Evolutionary conservation across 2,797 vertebrate species (phyloP), one percentile per base, ranked within the genome.

Genomic region (Acanthornis magna): DNA sequence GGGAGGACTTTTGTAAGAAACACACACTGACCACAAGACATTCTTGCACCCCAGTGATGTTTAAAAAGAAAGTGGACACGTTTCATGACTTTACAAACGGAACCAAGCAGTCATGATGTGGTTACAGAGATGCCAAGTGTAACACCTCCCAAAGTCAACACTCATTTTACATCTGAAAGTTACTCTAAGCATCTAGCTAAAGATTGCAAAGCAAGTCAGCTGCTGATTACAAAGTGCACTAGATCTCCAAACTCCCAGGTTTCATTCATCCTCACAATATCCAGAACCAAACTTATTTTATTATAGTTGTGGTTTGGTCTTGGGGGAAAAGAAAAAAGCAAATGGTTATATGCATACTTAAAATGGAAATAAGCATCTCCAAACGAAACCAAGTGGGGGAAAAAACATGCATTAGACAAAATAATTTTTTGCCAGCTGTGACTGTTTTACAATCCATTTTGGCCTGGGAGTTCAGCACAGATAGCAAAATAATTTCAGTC

Each of bases 131-230:
- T 34, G 43, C 16, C 22, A 78, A 26, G 29, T 34, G 0, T 26
- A 85, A 60, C 8, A 32, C 11, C 40, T 73, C 23, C 34, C 34
- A 70, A 89, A 83, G 34, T 11, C 50, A 93, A 79, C 8, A 47
- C 2, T 43, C 10, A 36, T 18, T 80, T 22, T 30, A 19, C 3
- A 22, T 16, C 30, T 76, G 11, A 25, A 87, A 89, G 38, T 43
- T 65, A 60, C 34, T 60, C 70, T 61, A 84, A 63, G 38, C 18
- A 45, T 12, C 40, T 32, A 70, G n/a, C 48, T 68, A 23, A 76
- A 54, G 68, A 38, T 3, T 4, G 12, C 3, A 3, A 19, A 79
- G 38, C 0, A 0, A 63, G 20, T 4, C 66, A 78, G 58, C 18
- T 55, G 47, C 42, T 81, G 62, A 58, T 38, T 62, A 60, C 7